These are phyloP conservation scores for Amiota mariae DNA, from an alignment of 2,888 invertebrate genomes.

Conservation along the genomic window DNA sequence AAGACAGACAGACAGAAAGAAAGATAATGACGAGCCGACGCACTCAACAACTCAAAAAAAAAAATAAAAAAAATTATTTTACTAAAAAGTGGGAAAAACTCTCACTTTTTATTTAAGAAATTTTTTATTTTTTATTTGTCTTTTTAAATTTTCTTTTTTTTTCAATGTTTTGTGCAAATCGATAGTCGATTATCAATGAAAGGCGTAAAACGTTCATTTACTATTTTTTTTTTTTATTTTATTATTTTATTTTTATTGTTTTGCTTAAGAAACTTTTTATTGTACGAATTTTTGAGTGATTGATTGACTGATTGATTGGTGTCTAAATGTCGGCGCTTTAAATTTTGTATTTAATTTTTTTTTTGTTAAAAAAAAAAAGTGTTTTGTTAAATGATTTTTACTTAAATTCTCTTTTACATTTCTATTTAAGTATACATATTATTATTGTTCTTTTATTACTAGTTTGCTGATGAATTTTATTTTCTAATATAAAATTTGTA, in stretches of 20 bases:
- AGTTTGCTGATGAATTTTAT: too few relatives aligned
- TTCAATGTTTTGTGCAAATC: background rate
- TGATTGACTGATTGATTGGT: conserved; percentile 4
- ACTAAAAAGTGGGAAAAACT: conserved; percentile 57
- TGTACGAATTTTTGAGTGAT: background rate
- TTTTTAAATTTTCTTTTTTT: conserved; percentile 35
- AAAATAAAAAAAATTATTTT: conserved; percentile 31
- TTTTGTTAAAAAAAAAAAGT: too few relatives aligned
- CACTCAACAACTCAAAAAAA: conserved; percentile 16
- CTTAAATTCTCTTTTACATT: too few relatives aligned
- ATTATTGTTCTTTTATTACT: too few relatives aligned
- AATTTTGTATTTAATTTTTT: too few relatives aligned
- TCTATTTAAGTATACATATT: too few relatives aligned
- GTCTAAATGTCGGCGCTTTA: too few relatives aligned
- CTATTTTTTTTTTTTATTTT: background rate
- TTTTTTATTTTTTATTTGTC: conserved; percentile 18
- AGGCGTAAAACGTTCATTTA: conserved; percentile 1
- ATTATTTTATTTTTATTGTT: conserved; percentile 2
- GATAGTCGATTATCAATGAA: background rate
- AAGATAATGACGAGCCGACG: background rate
- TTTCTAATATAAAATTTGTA: too few relatives aligned
- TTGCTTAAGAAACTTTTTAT: background rate
- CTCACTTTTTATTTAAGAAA: conserved; percentile 55
- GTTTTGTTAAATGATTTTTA: too few relatives aligned
- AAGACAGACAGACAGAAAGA: background rate